Percentiles rank a stretch among this genome's conserved stretches.
phyloP scores from a whole-genome alignment of 2,797 vertebrate species.

The Gymnocypris eckloni region DNA sequence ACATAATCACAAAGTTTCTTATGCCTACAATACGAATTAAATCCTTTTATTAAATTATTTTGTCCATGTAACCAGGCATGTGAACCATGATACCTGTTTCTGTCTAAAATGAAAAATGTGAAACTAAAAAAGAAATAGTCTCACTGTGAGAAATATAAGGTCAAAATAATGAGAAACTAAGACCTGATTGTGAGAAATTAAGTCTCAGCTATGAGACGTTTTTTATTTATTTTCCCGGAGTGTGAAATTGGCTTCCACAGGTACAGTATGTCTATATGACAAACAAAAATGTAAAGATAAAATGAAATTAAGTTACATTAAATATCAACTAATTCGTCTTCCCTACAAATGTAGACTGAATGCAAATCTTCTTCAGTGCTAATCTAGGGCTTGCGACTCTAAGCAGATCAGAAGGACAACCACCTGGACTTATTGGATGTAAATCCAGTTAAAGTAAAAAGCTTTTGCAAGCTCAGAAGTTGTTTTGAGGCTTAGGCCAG shows the following conservation, averaged over 20 bases:
- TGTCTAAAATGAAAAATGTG: neutral
- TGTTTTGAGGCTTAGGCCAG: conserved; percentile 53
- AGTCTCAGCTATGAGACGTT: neutral
- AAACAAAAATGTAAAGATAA: neutral
- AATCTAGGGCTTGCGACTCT: conserved; percentile 34
- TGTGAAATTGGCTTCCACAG: neutral
- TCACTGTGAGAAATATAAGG: too few relatives aligned
- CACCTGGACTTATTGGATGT: conserved; percentile 49
- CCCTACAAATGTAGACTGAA: conserved; percentile 6
- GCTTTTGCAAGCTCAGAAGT: conserved; percentile 48
- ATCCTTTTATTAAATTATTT: neutral
- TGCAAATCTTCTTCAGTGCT: conserved; percentile 8
- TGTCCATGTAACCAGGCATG: neutral
- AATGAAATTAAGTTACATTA: neutral
- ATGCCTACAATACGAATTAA: neutral
- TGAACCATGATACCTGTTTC: neutral
- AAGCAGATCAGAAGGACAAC: conserved; percentile 50
- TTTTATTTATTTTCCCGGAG: too few relatives aligned
- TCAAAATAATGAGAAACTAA: neutral
- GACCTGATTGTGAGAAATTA: neutral
- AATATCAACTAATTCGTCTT: conserved; percentile 3
- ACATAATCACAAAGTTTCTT: conserved; percentile 4
- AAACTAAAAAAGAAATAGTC: neutral
- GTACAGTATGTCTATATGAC: neutral
- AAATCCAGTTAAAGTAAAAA: conserved; percentile 60